A percentile compares a stretch with the other conserved stretches of the same genome.
Conservation (phyloP, 2,888 invertebrate species). For the Nephrocerus scutellatus region DNA sequence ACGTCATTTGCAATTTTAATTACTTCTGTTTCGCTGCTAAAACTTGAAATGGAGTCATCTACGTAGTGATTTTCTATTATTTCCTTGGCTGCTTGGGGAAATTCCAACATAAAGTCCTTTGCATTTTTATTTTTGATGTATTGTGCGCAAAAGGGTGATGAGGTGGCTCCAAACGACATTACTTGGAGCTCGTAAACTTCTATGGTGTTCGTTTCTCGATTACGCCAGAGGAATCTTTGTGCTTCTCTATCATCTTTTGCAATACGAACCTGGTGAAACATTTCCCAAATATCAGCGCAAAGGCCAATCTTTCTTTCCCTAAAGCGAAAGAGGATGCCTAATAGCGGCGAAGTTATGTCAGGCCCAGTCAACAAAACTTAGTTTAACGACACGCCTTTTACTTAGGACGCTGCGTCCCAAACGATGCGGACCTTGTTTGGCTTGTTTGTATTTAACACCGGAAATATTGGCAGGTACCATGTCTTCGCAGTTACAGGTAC, state of each 20-base stretch:
- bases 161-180: constrained; percentile 27
- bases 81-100: constrained; percentile 18
- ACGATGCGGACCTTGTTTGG: constrained; percentile 28
- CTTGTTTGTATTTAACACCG: constrained; percentile 27
- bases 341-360: constrained; percentile 31
- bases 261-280: constrained; percentile 29
- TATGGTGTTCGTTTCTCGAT: constrained; percentile 7
- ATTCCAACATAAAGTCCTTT: constrained; percentile 14
- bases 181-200: constrained; percentile 24
- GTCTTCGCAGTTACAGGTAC: no score
- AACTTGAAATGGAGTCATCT: constrained; percentile 30
- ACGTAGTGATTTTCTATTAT: constrained; percentile 24
- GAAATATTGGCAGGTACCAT: constrained; percentile 30
- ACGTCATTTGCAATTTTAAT: constrained; percentile 15
- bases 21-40: constrained; percentile 22
- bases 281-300: constrained; percentile 29
- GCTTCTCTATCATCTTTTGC: constrained; percentile 28
- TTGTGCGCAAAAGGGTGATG: constrained; percentile 24
- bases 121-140: constrained; percentile 23
- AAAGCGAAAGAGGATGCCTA: constrained; percentile 38
- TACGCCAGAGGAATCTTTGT: constrained; percentile 33
- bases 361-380: constrained; percentile 31
- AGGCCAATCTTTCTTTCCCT: constrained; percentile 33
- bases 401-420: constrained; percentile 32
- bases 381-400: constrained; percentile 28